Evolutionary conservation across 2,113 vertebrate species (phyloP).

Genomic region (Todiramphus saurophagus): DNA sequence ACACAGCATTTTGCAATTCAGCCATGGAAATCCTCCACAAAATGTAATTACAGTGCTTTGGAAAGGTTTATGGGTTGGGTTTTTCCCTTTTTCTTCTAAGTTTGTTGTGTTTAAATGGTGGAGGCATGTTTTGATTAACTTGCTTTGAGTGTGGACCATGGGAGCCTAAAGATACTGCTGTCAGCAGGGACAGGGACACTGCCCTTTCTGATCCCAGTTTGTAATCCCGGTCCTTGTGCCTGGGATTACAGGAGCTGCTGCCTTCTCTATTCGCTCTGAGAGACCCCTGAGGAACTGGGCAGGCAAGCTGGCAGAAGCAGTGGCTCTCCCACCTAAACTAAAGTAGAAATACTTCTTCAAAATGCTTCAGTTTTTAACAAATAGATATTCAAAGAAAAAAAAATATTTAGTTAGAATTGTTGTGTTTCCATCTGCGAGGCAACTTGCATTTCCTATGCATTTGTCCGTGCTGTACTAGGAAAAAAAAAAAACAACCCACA

Average conservation of each 20-base stretch:
- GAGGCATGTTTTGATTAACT: neutral
- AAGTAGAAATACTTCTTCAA: neutral
- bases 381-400: neutral
- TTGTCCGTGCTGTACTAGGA: neutral
- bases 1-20: neutral
- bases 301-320: neutral
- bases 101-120: neutral
- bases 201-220: neutral
- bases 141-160: neutral
- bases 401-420: neutral
- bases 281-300: neutral
- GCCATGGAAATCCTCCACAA: neutral
- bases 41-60: neutral
- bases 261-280: too few relatives aligned
- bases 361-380: neutral
- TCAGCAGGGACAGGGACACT: neutral
- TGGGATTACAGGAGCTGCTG: neutral
- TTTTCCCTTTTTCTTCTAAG: neutral
- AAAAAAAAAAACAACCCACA: neutral
- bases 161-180: neutral
- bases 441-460: neutral
- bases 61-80: neutral
- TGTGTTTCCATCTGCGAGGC: neutral
- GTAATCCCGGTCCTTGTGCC: neutral
- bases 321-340: neutral